Evolutionary conservation across 2,888 invertebrate species (phyloP).

Genomic region (Ceriagrion tenellum): DNA sequence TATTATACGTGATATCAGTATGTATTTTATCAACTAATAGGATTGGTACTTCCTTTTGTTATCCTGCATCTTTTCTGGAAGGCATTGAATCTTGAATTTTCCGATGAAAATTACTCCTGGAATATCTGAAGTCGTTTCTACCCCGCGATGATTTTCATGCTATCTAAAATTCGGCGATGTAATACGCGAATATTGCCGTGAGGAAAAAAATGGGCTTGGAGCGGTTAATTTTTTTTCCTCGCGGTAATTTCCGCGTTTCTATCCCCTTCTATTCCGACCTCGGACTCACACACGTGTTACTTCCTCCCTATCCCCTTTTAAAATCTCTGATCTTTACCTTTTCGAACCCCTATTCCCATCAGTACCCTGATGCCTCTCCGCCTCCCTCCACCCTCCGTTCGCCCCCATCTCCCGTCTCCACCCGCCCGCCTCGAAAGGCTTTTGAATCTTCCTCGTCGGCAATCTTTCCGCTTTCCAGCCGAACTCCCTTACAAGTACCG

Average conservation of each 20-base stretch:
- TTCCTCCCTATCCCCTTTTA: background rate
- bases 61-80: too few species aligned
- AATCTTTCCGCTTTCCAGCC: slow-evolving; percentile 45
- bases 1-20: too few species aligned
- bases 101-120: too few species aligned
- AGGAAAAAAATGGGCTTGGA: too few species aligned
- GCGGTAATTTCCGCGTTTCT: background rate
- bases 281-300: background rate
- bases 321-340: background rate
- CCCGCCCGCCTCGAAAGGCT: background rate
- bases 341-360: background rate
- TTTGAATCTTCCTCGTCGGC: slow-evolving; percentile 50
- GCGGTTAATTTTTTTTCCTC: too few species aligned
- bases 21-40: too few species aligned
- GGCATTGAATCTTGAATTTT: too few species aligned
- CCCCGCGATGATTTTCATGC: too few species aligned
- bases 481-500: slow-evolving; percentile 41
- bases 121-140: too few species aligned
- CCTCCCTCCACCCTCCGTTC: background rate
- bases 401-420: background rate
- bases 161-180: too few species aligned
- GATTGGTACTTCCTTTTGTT: too few species aligned
- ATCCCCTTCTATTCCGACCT: background rate
- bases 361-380: background rate
- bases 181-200: too few species aligned